These are phyloP conservation scores for Centruroides vittatus DNA, from an alignment of 1,140 invertebrate genomes.

Conservation along the genomic window DNA sequence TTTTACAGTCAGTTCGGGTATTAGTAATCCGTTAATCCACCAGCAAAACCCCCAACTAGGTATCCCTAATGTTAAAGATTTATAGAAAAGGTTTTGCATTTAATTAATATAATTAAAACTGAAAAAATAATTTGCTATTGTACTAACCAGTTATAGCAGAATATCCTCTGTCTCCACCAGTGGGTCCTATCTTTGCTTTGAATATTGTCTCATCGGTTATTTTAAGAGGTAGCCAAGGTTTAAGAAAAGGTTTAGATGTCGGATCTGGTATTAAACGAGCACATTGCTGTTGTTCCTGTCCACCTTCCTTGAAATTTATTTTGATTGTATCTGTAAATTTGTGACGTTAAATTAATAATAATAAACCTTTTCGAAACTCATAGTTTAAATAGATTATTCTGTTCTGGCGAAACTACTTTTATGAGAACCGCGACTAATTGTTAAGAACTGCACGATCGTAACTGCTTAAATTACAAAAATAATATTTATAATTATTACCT, in stretches of 20 bases:
- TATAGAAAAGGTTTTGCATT: not conserved
- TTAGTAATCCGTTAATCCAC: slow-evolving; percentile 87
- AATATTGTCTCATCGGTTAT: slow-evolving; percentile 15
- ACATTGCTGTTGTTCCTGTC: slow-evolving; percentile 12
- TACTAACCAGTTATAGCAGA: slow-evolving; percentile 19
- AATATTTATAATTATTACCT: not conserved
- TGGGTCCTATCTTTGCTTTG: slow-evolving; percentile 20
- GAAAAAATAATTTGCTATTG: not conserved
- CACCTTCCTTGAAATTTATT: no score
- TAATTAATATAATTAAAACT: not conserved
- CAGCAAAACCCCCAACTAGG: slow-evolving; percentile 76
- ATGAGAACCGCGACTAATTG: no score
- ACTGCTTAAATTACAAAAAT: no score
- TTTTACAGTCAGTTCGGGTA: slow-evolving; percentile 82
- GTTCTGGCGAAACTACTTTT: no score
- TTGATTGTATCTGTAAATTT: no score
- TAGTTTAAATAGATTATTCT: no score
- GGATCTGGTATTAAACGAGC: not conserved
- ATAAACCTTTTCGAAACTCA: no score
- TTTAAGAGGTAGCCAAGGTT: slow-evolving; percentile 1
- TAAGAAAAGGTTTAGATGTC: not conserved
- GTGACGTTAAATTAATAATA: no score
- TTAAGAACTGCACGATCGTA: no score
- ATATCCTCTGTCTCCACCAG: slow-evolving; percentile 20
- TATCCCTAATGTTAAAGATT: slow-evolving; percentile 39